Evolutionary conservation across 64 coral and sea anemone species (phyloP).

Genomic region (Pocillopora verrucosa): DNA sequence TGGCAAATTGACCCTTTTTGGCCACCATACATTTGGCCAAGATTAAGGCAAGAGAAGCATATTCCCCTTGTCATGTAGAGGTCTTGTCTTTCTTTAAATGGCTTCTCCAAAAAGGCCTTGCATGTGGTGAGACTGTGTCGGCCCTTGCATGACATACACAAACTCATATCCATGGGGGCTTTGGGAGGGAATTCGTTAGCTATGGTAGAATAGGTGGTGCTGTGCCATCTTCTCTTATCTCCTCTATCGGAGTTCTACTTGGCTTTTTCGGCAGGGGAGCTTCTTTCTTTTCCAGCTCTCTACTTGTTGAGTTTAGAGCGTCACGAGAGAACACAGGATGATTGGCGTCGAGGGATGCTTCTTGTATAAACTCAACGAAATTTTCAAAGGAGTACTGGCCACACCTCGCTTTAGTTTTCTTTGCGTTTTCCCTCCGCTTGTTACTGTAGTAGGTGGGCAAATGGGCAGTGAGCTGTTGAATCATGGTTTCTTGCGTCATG

Average conservation of each 20-base stretch:
- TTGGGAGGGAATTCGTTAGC: background rate
- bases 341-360: constrained; percentile 51
- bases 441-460: constrained; percentile 36
- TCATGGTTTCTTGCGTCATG: constrained; percentile 66
- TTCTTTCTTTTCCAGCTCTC: constrained; percentile 24
- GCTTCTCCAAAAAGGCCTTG: constrained; percentile 21
- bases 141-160: background rate
- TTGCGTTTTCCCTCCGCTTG: constrained; percentile 56
- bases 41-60: constrained; percentile 42
- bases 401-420: constrained; percentile 40
- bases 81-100: constrained; percentile 25
- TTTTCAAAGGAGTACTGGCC: constrained; percentile 48
- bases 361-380: constrained; percentile 61
- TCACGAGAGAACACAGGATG: constrained; percentile 55
- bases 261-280: background rate
- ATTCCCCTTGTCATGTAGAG: constrained; percentile 43
- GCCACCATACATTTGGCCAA: background rate
- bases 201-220: background rate
- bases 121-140: constrained; percentile 24
- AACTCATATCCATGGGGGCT: background rate
- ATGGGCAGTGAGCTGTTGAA: constrained; percentile 32
- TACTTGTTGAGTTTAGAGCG: constrained; percentile 42
- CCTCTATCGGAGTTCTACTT: background rate
- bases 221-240: background rate
- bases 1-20: too few species aligned